Conservation (phyloP, 2,797 vertebrate genomes). For the Coregonus suidteri region DNA sequence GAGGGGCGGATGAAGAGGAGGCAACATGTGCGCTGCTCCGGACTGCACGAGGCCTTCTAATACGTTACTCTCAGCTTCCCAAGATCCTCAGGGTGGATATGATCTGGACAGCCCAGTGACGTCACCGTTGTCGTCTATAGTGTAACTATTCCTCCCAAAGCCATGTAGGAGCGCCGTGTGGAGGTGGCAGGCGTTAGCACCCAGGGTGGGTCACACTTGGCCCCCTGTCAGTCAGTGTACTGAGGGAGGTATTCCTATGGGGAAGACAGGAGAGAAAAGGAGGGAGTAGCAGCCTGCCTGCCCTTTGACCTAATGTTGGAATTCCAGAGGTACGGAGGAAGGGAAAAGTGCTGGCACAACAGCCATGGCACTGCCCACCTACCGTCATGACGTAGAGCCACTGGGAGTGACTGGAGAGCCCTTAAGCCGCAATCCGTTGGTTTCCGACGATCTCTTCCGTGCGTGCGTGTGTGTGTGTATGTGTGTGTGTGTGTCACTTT, state of each 20-base stretch:
- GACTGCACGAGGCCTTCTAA: conserved; percentile 91
- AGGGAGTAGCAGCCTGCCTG: conserved; percentile 47
- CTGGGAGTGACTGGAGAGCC: conserved; percentile 49
- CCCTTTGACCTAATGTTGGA: conserved; percentile 40
- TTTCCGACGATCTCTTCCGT: conserved; percentile 16
- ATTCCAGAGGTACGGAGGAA: conserved; percentile 68
- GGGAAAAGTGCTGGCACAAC: conserved; percentile 73
- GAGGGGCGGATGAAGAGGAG: conserved; percentile 78
- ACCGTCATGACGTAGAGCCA: conserved; percentile 47
- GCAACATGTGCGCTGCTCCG: conserved; percentile 80
- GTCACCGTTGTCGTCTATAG: conserved; percentile 66
- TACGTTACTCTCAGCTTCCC: conserved; percentile 90
- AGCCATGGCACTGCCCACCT: conserved; percentile 34
- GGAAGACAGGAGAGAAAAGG: not conserved
- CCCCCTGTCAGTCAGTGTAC: conserved; percentile 73
- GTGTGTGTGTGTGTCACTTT: conserved; percentile 45
- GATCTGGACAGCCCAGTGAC: conserved; percentile 85
- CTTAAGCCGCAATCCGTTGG: not conserved
- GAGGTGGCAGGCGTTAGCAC: conserved; percentile 43
- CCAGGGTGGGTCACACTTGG: conserved; percentile 43
- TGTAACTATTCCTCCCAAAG: conserved; percentile 84
- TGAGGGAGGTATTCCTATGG: conserved; percentile 81
- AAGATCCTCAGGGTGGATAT: conserved; percentile 95
- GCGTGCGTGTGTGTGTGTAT: too few species aligned
- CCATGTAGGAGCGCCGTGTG: conserved; percentile 78